Evolutionary conservation across 2,888 invertebrate genomes (phyloP).

Genomic region (Chesias legatella): DNA sequence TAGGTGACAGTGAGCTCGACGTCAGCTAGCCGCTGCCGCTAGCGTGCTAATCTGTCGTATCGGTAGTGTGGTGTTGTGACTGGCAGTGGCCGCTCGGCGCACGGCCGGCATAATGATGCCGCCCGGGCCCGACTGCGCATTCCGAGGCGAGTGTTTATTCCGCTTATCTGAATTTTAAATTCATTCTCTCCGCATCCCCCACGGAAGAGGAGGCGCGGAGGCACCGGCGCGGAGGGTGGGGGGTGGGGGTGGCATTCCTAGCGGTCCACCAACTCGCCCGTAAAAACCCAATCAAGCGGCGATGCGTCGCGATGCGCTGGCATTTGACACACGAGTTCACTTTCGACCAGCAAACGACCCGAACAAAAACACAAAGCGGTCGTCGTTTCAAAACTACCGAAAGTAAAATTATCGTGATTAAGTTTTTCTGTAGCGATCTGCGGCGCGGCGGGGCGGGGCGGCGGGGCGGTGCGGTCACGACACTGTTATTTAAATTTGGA

Average conservation of each 20-base stretch:
- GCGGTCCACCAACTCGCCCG: conserved; percentile 63
- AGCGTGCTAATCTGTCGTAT: no score
- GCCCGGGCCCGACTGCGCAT: conserved; percentile 25
- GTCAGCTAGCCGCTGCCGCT: no score
- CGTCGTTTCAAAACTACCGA: conserved; percentile 27
- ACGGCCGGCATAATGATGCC: not conserved
- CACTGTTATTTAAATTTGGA: conserved; percentile 11
- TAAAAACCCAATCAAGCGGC: conserved; percentile 68
- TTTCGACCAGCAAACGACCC: conserved; percentile 33
- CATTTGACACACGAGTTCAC: conserved; percentile 63
- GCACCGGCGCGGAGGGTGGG: conserved; percentile 1
- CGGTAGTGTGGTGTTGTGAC: no score
- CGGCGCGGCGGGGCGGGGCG: conserved; percentile 6
- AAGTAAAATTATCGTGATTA: conserved; percentile 29
- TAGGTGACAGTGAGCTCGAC: no score
- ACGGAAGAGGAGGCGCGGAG: not conserved
- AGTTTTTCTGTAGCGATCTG: conserved; percentile 25
- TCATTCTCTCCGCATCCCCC: conserved; percentile 30
- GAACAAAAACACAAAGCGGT: conserved; percentile 30
- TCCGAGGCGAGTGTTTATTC: conserved; percentile 60
- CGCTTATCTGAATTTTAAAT: conserved; percentile 77
- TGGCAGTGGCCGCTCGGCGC: not conserved
- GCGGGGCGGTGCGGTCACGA: conserved; percentile 20
- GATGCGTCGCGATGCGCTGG: conserved; percentile 37
- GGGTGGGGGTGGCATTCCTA: conserved; percentile 45